Base-by-base conservation (phyloP, 2,888 invertebrate genomes). In the Lepidonotus clava region DNA sequence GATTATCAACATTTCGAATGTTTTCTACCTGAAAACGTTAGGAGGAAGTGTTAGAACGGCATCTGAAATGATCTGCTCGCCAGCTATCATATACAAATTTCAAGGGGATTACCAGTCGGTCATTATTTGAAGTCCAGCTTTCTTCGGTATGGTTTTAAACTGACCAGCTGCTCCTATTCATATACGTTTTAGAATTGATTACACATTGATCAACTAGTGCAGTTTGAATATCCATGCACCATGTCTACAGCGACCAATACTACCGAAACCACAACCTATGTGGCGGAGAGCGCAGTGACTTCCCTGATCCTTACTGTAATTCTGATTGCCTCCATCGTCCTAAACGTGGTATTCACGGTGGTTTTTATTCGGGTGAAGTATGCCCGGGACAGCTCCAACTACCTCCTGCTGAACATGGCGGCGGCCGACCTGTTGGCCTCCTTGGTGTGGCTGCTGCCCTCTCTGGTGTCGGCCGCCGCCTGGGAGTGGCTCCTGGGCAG, bases 391-490 rank as follows among this genome's bases (percentile, higher is more conserved):
- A 86, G 88, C 8, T 41, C 83, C 32, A 86, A 83, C 85, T 89
- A 86, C 83, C 46, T 89, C 21, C 51, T 87, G 24, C 41, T 89
- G 38, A 83, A 84, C 66, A 80, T 92, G 40, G 88, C 90, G 34
- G 66, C 89, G 6, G 87, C 88, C 8, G 91, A 92, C 80, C 84
- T 91, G 18, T 21, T 91, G 1, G 90, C 89, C 4, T 87, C 89
- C 8, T 21, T 87, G 21, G 80, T 90, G 21, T 92, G 92, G 92
- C 89, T 91, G 4, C 80, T 88, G 0, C 88, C 89, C 8, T 86
- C 90, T 11, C 86, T 87, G 2, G 36, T 91, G 0, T 87, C 89
- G 8, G 88, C 90, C 8, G 46, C 88, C 0, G 71, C 84, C n/a
- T 89, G 88, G 28, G 84, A 71, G n/a, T 90, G 90, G 90, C 40